phyloP scores from a whole-genome alignment of 2,888 invertebrate species.

The Dioctria linearis region DNA sequence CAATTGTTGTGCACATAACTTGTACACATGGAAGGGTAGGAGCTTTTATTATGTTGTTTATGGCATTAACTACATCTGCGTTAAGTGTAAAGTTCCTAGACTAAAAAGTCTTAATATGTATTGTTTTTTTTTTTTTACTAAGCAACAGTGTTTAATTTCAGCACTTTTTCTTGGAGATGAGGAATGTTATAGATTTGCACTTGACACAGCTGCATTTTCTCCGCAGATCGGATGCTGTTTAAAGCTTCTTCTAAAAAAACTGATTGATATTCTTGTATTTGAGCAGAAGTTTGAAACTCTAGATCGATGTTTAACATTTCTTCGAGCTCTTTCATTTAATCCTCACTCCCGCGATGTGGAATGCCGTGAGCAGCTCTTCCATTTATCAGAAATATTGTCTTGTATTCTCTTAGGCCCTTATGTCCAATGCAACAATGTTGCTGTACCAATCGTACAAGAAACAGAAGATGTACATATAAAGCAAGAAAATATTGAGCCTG shows the following conservation, averaged over 20 bases:
- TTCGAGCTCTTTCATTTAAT: slow-evolving; percentile 68
- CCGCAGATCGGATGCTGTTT: slow-evolving; percentile 68
- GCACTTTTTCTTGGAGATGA: slow-evolving; percentile 65
- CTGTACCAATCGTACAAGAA: neutral
- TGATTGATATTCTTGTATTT: slow-evolving; percentile 68
- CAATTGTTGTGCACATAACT: no score
- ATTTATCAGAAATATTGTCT: slow-evolving; percentile 68
- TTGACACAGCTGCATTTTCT: slow-evolving; percentile 64
- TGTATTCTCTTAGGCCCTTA: slow-evolving; percentile 68
- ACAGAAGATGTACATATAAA: neutral
- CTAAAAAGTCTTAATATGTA: no score
- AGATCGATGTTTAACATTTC: slow-evolving; percentile 66
- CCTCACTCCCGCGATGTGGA: slow-evolving; percentile 64
- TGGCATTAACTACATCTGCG: no score
- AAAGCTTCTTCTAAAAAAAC: slow-evolving; percentile 66
- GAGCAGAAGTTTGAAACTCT: slow-evolving; percentile 66
- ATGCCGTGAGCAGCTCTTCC: slow-evolving; percentile 67
- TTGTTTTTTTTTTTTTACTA: no score
- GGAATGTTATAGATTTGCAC: slow-evolving; percentile 62
- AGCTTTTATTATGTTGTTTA: no score
- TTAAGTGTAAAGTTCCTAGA: no score
- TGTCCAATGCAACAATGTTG: slow-evolving; percentile 63
- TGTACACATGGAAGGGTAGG: no score
- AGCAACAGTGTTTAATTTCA: slow-evolving; percentile 47
- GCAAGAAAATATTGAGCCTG: neutral